Percentiles rank a stretch among this genome's conserved stretches.
These are phyloP conservation scores for Eulemur albifrons DNA, from an alignment of 2,797 vertebrate genomes.

Conservation along the genomic window DNA sequence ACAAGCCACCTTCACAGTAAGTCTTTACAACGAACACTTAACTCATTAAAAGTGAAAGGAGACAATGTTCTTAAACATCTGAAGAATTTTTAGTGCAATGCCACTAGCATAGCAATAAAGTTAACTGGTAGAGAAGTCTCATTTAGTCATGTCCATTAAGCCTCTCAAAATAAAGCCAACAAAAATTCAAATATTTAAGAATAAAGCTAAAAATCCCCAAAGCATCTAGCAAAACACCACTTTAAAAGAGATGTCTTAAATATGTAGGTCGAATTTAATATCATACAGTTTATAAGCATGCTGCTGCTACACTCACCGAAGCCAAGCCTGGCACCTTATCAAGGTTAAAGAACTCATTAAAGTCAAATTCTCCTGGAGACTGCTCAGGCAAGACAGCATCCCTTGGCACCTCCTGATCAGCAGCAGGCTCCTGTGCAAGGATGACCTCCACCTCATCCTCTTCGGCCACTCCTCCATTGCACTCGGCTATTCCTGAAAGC, in stretches of 20 bases:
- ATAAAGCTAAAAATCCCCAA: background rate
- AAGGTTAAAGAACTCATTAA: constrained; percentile 99
- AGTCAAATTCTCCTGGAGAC: constrained; percentile 95
- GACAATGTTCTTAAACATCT: constrained; percentile 1
- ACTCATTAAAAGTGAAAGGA: constrained; percentile 6
- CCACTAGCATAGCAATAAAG: constrained; percentile 11
- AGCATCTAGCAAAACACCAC: background rate
- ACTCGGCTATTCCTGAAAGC: constrained; percentile 87
- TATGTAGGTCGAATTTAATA: background rate
- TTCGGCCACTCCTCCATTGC: constrained; percentile 92
- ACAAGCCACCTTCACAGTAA: background rate
- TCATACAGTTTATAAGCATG: background rate
- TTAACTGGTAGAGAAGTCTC: background rate
- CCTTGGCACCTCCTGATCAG: constrained; percentile 96
- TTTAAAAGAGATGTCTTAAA: background rate
- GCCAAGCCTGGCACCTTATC: constrained; percentile 98
- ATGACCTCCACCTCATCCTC: constrained; percentile 85
- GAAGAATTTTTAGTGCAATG: background rate
- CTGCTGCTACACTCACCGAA: constrained; percentile 90
- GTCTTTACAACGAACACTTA: background rate
- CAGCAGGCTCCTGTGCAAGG: constrained; percentile 84
- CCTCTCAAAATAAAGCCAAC: constrained; percentile 33
- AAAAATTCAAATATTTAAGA: constrained; percentile 17
- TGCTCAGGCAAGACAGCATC: constrained; percentile 91
- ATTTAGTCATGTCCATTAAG: background rate